Base-by-base conservation (phyloP, 2,797 vertebrate species). In the Onychomys torridus region DNA sequence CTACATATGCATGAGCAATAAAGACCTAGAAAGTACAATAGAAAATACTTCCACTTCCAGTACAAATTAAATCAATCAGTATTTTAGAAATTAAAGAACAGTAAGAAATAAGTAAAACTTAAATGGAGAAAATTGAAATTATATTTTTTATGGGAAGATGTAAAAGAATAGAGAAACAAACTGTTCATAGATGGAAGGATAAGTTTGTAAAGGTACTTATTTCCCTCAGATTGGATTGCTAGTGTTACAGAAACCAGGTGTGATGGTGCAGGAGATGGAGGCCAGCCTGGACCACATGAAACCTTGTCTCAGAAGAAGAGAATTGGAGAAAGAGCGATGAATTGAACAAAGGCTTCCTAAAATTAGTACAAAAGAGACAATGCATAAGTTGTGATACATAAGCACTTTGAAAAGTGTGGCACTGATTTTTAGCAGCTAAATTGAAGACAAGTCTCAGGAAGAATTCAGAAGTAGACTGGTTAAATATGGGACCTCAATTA, bases 391-490 rank as follows among this genome's bases (percentile, higher is more conserved):
- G 79, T 76, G 40, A 69, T 46, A 9, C 12, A 61, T 6, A 46
- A 27, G 23, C 34, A 61, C 23, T 69, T 69, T 27, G 16, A 52
- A 76, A 91, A 89, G 59, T 49, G 10, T 78, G 5, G 2, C 88
- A n/a, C 57, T 89, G 75, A 82, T 61, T 89, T 89, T 89, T 1
- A 83, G 46, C 37, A 87, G 76, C 67, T 59, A 87, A 90, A 84
- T n/a, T 61, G 29, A 73, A 94, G 69, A 84, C 77, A 34, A 27
- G 77, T 82, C 67, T 46, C 13, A n/a, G 61, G 9, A n/a, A 59
- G 69, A 86, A 19, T 82, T 89, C 32, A 86, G 79, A 82, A 59
- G 37, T 13, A 73, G 59, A 65, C 21, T 77, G 82, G 40, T n/a
- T 67, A 92, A 96, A 82, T 65, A 32, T 4, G 32, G 32, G 27